Base-by-base conservation (phyloP, 2,113 vertebrate species). In the Cyprinodon brontotheroides region DNA sequence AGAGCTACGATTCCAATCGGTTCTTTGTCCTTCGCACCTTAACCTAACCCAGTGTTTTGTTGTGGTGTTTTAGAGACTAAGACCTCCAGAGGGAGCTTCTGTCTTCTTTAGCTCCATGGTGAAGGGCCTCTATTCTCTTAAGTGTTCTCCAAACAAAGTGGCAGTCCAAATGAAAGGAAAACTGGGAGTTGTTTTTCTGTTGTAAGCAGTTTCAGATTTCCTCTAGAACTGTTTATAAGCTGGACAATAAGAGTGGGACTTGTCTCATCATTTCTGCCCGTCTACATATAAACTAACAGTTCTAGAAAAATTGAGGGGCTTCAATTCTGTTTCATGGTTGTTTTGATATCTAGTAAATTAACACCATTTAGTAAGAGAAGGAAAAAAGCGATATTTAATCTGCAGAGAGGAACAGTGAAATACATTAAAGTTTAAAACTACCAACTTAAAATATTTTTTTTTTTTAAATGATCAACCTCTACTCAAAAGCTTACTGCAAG, bases 51-150 rank as follows among this genome's bases (percentile, higher is more conserved):
- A 53, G 10, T 65, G 9, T 64, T 64, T 65, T 40, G 62, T 74
- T 41, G 53, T 4, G 4, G 38, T 6, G 14, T 45, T 71, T 13
- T 65, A 22, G n/a, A 41, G 37, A 57, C 39, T 39, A 15, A 41
- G 14, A 48, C 22, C n/a, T 36, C 48, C 38, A 20, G 65, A 36
- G 17, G 50, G 20, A 36, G 4, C 38, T 13, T 40, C 61, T 15
- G 13, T 65, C 37, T n/a, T 50, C 11, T n/a, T n/a, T 29, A 74
- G 62, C 62, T 65, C 13, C 48, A 65, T 43, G 40, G 15, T 74
- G 62, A 65, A 74, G 72, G 48, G 20, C 72, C 62, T 65, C 50
- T 41, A 39, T 3, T 8, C n/a, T 40, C 20, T 74, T 48, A 59
- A 65, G 62, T 47, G 57, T 62, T 43, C 62, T 65, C 71, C 29